A percentile compares a stretch with the other conserved stretches of the same genome.
Conservation (phyloP, 2,888 invertebrate species). For the Punctoribates punctum region DNA sequence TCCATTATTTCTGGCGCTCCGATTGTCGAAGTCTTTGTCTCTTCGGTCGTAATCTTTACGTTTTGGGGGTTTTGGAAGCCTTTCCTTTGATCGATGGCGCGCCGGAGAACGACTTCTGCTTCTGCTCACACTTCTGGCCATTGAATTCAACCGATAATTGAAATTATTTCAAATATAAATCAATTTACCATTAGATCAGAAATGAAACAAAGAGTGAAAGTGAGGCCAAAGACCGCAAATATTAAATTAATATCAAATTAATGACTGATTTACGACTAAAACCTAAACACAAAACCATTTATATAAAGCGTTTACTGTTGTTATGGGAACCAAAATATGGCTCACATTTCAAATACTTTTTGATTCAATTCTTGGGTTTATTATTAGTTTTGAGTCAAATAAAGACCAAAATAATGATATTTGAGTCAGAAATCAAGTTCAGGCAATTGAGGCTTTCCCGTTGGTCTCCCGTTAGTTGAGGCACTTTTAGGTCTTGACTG, state of each 20-base stretch:
- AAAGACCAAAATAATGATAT: neutral
- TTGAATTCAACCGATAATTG: neutral
- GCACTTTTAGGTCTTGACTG: neutral
- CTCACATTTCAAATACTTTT: no score
- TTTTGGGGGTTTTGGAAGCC: neutral
- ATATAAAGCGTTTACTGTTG: no score
- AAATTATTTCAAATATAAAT: no score
- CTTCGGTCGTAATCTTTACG: slow-evolving; percentile 4
- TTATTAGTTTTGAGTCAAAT: neutral
- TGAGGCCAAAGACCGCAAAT: no score
- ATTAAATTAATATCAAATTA: no score
- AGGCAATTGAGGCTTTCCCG: slow-evolving; percentile 8
- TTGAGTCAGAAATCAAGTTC: neutral
- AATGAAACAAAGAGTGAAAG: no score
- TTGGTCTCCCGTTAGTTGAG: neutral
- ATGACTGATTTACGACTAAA: no score
- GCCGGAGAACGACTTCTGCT: slow-evolving; percentile 1
- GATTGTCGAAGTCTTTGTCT: neutral
- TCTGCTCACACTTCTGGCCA: slow-evolving; percentile 10
- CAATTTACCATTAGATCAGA: no score
- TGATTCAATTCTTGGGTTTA: no score
- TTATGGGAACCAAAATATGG: no score
- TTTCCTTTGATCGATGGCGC: neutral
- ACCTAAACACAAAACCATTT: no score
- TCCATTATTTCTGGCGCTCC: neutral